phyloP scores from a whole-genome alignment of 2,888 invertebrate genomes.

The Cephus runcator region DNA sequence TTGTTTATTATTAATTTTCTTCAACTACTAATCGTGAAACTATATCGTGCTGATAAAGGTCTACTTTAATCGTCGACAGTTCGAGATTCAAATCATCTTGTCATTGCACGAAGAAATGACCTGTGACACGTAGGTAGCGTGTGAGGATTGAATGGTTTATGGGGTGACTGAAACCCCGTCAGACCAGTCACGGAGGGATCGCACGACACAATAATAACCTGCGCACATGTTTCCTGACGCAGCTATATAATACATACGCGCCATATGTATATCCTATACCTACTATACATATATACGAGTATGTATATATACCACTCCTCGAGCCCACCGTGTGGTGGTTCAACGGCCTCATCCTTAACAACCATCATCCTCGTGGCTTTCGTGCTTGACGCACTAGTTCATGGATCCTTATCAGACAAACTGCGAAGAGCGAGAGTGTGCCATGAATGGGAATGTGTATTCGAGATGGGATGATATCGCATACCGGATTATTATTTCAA shows the following conservation, averaged over 20 bases:
- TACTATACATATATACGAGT: neutral
- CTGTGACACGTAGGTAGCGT: slow-evolving; percentile 22
- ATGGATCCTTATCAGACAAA: slow-evolving; percentile 30
- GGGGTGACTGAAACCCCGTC: slow-evolving; percentile 33
- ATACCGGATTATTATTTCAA: neutral
- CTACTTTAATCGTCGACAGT: neutral
- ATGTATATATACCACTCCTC: neutral
- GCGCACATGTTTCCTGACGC: neutral
- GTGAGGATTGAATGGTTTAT: slow-evolving; percentile 20
- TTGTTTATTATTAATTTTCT: neutral
- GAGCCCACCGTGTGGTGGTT: slow-evolving; percentile 18
- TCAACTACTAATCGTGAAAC: neutral
- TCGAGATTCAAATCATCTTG: neutral
- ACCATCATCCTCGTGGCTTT: slow-evolving; percentile 34
- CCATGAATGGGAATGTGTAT: slow-evolving; percentile 27
- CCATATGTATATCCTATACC: neutral
- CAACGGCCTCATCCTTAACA: slow-evolving; percentile 38
- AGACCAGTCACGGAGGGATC: slow-evolving; percentile 24
- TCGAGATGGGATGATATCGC: neutral
- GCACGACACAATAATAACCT: slow-evolving; percentile 9
- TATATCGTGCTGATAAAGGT: neutral
- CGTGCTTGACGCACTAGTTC: slow-evolving; percentile 27
- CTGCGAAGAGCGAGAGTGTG: neutral
- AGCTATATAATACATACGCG: neutral
- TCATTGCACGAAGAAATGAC: slow-evolving; percentile 30